Percentiles rank a stretch among this genome's conserved stretches.
phyloP scores from a whole-genome alignment of 2,888 invertebrate species.

The Euclidia mi region DNA sequence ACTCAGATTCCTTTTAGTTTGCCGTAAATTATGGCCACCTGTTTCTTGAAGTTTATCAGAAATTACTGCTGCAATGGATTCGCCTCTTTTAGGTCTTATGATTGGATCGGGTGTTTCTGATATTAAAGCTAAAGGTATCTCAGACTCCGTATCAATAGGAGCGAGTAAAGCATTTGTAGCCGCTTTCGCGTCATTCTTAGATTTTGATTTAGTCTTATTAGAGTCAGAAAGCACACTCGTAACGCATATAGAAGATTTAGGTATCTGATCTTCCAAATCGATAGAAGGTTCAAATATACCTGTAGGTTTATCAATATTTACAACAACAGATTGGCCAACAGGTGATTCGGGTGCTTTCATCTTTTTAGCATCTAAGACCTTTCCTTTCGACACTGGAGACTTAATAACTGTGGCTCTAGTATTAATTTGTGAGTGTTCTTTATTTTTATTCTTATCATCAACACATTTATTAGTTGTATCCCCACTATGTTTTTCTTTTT shows the following conservation, averaged over 20 bases:
- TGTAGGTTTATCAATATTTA: constrained; percentile 90
- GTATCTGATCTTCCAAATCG: constrained; percentile 92
- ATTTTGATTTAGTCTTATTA: constrained; percentile 78
- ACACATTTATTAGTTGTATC: constrained; percentile 63
- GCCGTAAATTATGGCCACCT: constrained; percentile 84
- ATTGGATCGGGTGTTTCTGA: constrained; percentile 81
- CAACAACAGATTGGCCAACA: constrained; percentile 71
- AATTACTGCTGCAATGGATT: constrained; percentile 85
- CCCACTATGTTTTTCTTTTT: constrained; percentile 78
- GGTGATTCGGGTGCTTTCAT: constrained; percentile 69
- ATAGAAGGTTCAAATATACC: constrained; percentile 93
- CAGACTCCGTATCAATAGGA: constrained; percentile 81
- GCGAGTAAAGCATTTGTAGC: constrained; percentile 66
- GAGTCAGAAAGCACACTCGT: constrained; percentile 74
- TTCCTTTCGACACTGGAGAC: constrained; percentile 88
- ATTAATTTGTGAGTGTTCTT: constrained; percentile 78
- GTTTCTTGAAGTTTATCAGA: constrained; percentile 87
- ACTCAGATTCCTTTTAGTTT: constrained; percentile 80
- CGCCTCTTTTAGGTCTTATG: constrained; percentile 82
- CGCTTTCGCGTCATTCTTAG: constrained; percentile 68
- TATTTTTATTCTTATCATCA: constrained; percentile 77
- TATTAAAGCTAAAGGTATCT: constrained; percentile 81
- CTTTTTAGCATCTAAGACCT: constrained; percentile 85
- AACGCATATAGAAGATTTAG: constrained; percentile 88
- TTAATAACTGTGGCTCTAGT: constrained; percentile 90